Conservation (phyloP, 2,888 invertebrate genomes). For the Hypena proboscidalis region DNA sequence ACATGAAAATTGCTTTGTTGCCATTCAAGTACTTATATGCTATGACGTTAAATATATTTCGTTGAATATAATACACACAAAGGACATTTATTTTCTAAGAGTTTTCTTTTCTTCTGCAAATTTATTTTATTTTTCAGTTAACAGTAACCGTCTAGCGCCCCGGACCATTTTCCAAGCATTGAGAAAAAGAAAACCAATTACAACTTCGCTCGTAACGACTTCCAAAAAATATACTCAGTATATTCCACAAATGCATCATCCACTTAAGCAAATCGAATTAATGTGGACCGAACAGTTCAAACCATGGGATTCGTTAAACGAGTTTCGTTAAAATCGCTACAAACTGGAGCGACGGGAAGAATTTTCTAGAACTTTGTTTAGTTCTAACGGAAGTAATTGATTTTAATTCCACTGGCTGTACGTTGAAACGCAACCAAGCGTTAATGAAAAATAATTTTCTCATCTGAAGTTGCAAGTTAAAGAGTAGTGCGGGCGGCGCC, state of each 20-base stretch:
- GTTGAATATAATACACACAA: slow-evolving; percentile 1
- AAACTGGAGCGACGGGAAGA: slow-evolving; percentile 50
- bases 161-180: background rate
- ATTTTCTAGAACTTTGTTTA: slow-evolving; percentile 66
- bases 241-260: slow-evolving; percentile 22
- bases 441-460: slow-evolving; percentile 80
- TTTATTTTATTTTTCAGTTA: background rate
- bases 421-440: slow-evolving; percentile 68
- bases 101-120: background rate
- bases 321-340: slow-evolving; percentile 54
- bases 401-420: slow-evolving; percentile 73
- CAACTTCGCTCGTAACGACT: background rate
- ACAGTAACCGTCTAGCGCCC: background rate
- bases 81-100: slow-evolving; percentile 3
- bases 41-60: slow-evolving; percentile 13
- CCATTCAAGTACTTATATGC: slow-evolving; percentile 29
- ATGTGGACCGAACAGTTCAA: slow-evolving; percentile 38
- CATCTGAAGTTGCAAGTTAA: slow-evolving; percentile 68
- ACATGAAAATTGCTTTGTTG: slow-evolving; percentile 39
- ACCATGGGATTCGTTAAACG: slow-evolving; percentile 44
- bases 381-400: slow-evolving; percentile 73
- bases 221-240: slow-evolving; percentile 5
- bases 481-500: slow-evolving; percentile 49
- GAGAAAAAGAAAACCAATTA: slow-evolving; percentile 10
- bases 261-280: slow-evolving; percentile 34